Evolutionary conservation across 2,113 vertebrate species (phyloP), one percentile per base, ranked within the genome.

Genomic region (Lepus europaeus): DNA sequence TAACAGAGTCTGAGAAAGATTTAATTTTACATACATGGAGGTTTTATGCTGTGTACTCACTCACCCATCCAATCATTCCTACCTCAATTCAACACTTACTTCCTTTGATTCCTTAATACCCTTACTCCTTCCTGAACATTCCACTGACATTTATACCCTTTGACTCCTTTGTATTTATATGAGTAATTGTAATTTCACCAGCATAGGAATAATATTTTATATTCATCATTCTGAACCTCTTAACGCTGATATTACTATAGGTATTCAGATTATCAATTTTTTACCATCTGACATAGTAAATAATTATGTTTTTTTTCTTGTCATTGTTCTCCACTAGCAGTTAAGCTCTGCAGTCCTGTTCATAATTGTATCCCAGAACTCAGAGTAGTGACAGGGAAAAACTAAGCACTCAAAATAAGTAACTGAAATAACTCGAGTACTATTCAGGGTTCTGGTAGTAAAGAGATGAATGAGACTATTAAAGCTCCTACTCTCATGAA

Each of bases 111-210:
- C 5, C 29, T 31, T 80, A 31, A 27, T 31, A 51, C 2, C 33
- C 4, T 84, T 33, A 36, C 17, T 74, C 17, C 36, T 73, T 11
- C 56, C 10, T 79, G n/a, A 74, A 27, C 25, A n/a, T 74, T 78
- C 9, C 1, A 68, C 83, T 76, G 12, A 72, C 77, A 69, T 86
- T 81, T 5, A 80, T 56, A 53, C 10, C 49, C 83, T 66, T 83
- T 91, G 17, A 59, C 77, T 92, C n/a, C 68, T 82, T 86, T 90
- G 10, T 63, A 14, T 84, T 66, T 66, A 14, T 79, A 79, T 69
- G 59, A 89, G 76, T 74, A 33, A 86, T 64, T 74, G 0, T 87
- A 89, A 93, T 53, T 79, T 79, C 36, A 12, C 66, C 33, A 63
- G 49, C 17, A 27, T 63, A 61, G 7, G 5, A 33, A 70, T 68